Conservation (phyloP, 2,797 vertebrate species). For the Hydrolagus colliei region DNA sequence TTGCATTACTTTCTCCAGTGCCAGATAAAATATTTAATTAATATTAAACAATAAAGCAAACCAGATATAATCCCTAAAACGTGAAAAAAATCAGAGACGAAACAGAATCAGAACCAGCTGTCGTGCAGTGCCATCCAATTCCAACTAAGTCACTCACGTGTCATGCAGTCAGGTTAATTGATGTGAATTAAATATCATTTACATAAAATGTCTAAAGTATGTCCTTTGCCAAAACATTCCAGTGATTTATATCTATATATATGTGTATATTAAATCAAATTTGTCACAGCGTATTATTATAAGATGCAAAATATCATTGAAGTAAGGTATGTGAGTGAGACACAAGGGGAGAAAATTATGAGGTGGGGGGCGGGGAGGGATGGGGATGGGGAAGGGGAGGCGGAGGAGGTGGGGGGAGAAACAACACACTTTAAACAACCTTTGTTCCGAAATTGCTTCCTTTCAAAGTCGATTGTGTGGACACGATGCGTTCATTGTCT, state of each 20-base stretch:
- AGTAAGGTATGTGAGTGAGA: not conserved
- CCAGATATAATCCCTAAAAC: not conserved
- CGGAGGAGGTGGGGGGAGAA: not conserved
- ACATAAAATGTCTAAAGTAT: no score
- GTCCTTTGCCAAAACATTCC: no score
- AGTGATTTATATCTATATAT: no score
- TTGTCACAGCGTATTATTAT: not conserved
- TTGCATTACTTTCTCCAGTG: not conserved
- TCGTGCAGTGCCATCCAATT: not conserved
- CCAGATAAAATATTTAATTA: not conserved
- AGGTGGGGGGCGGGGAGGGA: not conserved
- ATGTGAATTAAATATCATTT: not conserved
- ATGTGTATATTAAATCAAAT: no score
- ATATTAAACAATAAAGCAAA: not conserved
- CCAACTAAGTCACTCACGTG: not conserved
- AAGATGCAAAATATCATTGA: not conserved
- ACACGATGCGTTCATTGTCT: not conserved
- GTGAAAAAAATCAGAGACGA: no score
- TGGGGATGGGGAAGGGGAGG: no score
- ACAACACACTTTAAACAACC: slow-evolving; percentile 6
- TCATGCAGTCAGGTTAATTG: not conserved
- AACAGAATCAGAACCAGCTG: no score
- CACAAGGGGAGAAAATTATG: not conserved
- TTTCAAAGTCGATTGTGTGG: slow-evolving; percentile 22
- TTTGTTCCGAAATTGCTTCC: slow-evolving; percentile 22